phyloP scores from a whole-genome alignment of 2,797 vertebrate species.

The Mycteria americana region DNA sequence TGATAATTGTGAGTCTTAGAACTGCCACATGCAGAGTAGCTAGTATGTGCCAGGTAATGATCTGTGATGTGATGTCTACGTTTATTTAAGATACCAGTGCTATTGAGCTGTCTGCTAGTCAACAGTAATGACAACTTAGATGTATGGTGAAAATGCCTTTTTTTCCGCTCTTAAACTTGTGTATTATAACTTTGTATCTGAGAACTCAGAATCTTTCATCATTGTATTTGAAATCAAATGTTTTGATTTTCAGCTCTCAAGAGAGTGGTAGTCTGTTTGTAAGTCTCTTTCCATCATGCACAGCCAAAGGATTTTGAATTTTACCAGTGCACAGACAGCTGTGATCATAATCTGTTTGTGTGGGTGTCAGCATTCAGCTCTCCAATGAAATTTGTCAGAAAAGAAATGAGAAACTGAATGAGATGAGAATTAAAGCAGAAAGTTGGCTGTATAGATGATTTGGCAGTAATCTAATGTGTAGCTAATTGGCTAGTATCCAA shows the following conservation, averaged over 20 bases:
- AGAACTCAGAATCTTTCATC: background rate
- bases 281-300: background rate
- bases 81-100: background rate
- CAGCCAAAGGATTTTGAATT: background rate
- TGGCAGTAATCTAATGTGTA: constrained; percentile 43
- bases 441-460: constrained; percentile 35
- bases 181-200: background rate
- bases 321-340: background rate
- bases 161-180: background rate
- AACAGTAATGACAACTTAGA: background rate
- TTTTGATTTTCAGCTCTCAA: background rate
- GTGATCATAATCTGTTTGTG: background rate
- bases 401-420: constrained; percentile 20
- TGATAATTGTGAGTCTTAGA: background rate
- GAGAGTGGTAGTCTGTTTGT: background rate
- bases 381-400: constrained; percentile 28
- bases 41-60: background rate
- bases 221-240: background rate
- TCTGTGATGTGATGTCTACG: background rate
- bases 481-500: constrained; percentile 46
- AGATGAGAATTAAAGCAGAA: constrained; percentile 42
- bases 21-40: background rate
- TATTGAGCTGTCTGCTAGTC: background rate
- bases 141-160: background rate
- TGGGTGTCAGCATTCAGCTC: constrained; percentile 15